These are phyloP conservation scores for Holotrichia oblita DNA, from an alignment of 1,140 invertebrate species.

Conservation along the genomic window DNA sequence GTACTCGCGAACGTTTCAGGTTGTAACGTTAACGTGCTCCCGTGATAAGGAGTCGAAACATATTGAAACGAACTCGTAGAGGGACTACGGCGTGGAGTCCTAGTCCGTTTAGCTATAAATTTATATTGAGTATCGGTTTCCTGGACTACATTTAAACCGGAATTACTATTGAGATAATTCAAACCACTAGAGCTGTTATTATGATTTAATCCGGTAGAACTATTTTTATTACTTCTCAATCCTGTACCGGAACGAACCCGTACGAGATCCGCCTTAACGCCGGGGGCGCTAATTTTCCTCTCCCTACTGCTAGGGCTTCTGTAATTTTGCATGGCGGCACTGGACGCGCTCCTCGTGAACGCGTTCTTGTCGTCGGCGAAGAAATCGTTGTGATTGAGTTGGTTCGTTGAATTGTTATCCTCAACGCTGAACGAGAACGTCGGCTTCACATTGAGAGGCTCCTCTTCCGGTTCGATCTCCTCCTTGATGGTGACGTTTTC, in stretches of 20 bases:
- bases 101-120: slow-evolving; percentile 52
- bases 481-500: slow-evolving; percentile 63
- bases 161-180: slow-evolving; percentile 58
- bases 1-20: slow-evolving; percentile 81
- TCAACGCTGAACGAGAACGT: slow-evolving; percentile 59
- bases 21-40: slow-evolving; percentile 80
- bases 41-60: slow-evolving; percentile 83
- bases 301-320: slow-evolving; percentile 60
- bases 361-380: slow-evolving; percentile 52
- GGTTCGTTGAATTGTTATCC: slow-evolving; percentile 53
- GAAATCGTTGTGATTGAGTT: slow-evolving; percentile 55
- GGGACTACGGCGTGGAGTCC: slow-evolving; percentile 70
- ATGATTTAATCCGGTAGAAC: slow-evolving; percentile 11
- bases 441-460: slow-evolving; percentile 47
- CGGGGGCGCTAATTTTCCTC: slow-evolving; percentile 66
- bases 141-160: slow-evolving; percentile 68
- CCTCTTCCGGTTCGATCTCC: slow-evolving; percentile 62
- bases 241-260: slow-evolving; percentile 49
- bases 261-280: slow-evolving; percentile 59
- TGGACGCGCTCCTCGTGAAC: slow-evolving; percentile 64
- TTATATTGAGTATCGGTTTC: slow-evolving; percentile 60
- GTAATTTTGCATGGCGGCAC: slow-evolving; percentile 66
- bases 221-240: slow-evolving; percentile 47
- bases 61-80: slow-evolving; percentile 84
- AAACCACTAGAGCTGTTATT: neutral